These are phyloP conservation scores for Cephalopachus bancanus DNA, from an alignment of 2,797 vertebrate genomes.

Conservation along the genomic window DNA sequence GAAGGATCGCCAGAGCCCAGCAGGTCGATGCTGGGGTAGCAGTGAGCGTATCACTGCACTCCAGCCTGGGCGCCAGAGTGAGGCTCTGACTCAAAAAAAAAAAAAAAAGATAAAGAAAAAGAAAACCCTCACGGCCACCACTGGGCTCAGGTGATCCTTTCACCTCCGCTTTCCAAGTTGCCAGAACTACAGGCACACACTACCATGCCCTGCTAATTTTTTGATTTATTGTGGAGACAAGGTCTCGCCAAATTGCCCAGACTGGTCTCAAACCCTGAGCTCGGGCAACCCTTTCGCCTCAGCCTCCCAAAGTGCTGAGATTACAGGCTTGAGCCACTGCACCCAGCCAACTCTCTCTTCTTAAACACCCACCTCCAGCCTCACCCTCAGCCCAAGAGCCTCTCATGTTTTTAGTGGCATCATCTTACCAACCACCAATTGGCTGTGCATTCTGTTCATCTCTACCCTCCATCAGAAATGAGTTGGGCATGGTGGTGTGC, in stretches of 20 bases:
- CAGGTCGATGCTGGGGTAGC: too few species aligned
- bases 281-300: background rate
- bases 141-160: background rate
- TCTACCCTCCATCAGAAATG: too few species aligned
- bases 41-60: too few species aligned
- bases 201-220: background rate
- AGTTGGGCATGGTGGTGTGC: too few species aligned
- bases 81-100: too few species aligned
- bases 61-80: too few species aligned
- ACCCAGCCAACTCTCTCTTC: background rate
- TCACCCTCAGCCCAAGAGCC: too few species aligned
- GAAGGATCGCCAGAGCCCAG: too few species aligned
- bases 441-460: accelerated
- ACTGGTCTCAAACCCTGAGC: background rate
- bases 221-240: background rate
- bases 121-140: background rate
- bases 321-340: background rate
- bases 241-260: background rate
- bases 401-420: too few species aligned
- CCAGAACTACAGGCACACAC: background rate
- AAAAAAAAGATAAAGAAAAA: too few species aligned
- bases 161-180: background rate
- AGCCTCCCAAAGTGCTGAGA: background rate
- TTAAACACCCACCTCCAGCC: too few species aligned
- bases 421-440: too few species aligned